Evolutionary conservation across 2,888 invertebrate species (phyloP).

Genomic region (Anticlea derivata): DNA sequence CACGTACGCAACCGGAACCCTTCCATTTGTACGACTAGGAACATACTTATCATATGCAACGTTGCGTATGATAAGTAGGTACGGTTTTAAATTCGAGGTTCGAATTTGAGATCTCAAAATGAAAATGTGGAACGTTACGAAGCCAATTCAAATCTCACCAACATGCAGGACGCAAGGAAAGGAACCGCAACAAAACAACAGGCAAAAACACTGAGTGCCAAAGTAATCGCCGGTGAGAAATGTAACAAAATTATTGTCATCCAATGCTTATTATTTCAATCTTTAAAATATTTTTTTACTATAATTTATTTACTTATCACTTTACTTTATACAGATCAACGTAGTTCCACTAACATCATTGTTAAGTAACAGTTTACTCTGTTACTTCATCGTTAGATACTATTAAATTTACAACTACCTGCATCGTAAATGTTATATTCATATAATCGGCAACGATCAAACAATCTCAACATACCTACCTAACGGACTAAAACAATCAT

Average conservation of each 20-base stretch:
- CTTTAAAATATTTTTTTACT: slow-evolving; percentile 62
- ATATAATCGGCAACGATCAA: slow-evolving; percentile 45
- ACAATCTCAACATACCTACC: slow-evolving; percentile 56
- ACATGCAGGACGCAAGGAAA: slow-evolving; percentile 24
- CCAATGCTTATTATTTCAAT: slow-evolving; percentile 77
- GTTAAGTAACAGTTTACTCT: slow-evolving; percentile 46
- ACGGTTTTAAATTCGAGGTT: too few species aligned
- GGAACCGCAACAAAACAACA: slow-evolving; percentile 42
- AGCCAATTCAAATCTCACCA: slow-evolving; percentile 9
- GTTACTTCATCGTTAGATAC: slow-evolving; percentile 46
- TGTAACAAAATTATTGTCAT: slow-evolving; percentile 83
- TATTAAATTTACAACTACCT: slow-evolving; percentile 63
- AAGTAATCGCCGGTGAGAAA: slow-evolving; percentile 57
- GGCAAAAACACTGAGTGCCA: slow-evolving; percentile 47
- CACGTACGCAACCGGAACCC: too few species aligned
- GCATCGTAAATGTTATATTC: slow-evolving; percentile 34
- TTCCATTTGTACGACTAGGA: too few species aligned
- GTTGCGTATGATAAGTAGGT: too few species aligned
- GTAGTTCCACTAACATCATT: slow-evolving; percentile 52
- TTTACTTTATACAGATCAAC: slow-evolving; percentile 74
- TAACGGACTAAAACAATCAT: slow-evolving; percentile 40
- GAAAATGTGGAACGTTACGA: slow-evolving; percentile 12
- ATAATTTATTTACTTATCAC: slow-evolving; percentile 64
- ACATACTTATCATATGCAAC: too few species aligned
- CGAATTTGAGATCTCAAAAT: not conserved